phyloP scores from a whole-genome alignment of 1,140 invertebrate genomes.

The Semibalanus balanoides region DNA sequence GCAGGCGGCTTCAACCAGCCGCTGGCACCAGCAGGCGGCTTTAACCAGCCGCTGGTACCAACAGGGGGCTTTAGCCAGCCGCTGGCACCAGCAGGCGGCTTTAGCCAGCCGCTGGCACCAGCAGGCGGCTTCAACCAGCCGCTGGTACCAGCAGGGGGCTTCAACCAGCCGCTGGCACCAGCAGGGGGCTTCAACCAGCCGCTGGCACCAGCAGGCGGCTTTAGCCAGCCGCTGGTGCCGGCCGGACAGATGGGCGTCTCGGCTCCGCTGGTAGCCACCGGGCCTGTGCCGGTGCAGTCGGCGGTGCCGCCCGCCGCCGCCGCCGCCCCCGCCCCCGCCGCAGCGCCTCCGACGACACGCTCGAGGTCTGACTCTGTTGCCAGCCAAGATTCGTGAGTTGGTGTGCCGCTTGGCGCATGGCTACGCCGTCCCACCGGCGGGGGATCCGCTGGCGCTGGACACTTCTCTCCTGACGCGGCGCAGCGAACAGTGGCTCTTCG shows the following conservation, averaged over 20 bases:
- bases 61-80: background rate
- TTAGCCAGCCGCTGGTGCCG: background rate
- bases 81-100: no score
- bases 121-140: background rate
- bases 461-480: no score
- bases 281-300: conserved; percentile 8
- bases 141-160: background rate
- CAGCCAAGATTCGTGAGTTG: background rate
- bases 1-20: background rate
- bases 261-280: conserved; percentile 6
- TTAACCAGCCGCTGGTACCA: background rate
- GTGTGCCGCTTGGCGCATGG: background rate
- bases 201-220: conserved; percentile 8
- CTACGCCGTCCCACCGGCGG: no score
- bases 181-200: background rate
- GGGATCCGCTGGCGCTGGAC: no score
- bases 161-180: background rate
- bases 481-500: no score
- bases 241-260: background rate
- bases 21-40: background rate
- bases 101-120: background rate
- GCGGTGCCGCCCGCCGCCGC: conserved; percentile 11
- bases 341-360: conserved; percentile 4
- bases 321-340: conserved; percentile 11
- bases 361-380: background rate